A percentile compares a stretch with the other conserved stretches of the same genome.
Conservation (phyloP, 1,140 invertebrate genomes). For the Rhyacophila brunnea region DNA sequence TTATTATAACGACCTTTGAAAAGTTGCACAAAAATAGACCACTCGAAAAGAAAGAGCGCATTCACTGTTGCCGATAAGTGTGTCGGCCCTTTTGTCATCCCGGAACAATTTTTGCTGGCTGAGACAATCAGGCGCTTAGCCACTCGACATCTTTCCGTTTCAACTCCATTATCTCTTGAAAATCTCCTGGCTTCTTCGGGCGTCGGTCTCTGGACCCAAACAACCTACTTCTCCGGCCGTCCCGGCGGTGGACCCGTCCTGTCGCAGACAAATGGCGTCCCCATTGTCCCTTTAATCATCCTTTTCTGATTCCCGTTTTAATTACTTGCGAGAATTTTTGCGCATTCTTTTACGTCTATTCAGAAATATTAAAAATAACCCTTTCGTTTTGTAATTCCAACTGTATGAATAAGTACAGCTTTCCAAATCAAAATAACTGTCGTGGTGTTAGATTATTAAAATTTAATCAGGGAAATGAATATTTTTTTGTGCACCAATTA, state of each 20-base stretch:
- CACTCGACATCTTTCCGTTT: conserved; percentile 12
- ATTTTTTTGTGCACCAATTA: too few species aligned
- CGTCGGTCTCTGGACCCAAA: neutral
- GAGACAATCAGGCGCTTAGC: conserved; percentile 6
- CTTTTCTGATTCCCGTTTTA: conserved; percentile 19
- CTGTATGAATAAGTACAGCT: too few species aligned
- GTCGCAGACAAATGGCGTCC: conserved; percentile 13
- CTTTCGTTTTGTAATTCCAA: too few species aligned
- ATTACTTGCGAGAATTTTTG: conserved; percentile 19
- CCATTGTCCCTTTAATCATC: conserved; percentile 19
- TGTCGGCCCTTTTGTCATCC: conserved; percentile 3
- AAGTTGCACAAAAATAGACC: too few species aligned
- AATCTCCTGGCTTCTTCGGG: neutral
- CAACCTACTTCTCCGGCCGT: neutral
- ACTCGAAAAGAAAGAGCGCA: neutral
- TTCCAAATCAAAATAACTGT: too few species aligned
- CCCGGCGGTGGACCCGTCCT: neutral
- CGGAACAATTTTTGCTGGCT: conserved; percentile 1
- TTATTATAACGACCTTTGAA: too few species aligned
- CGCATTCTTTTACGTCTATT: neutral
- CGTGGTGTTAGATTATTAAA: too few species aligned
- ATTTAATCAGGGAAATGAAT: too few species aligned
- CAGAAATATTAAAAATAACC: too few species aligned
- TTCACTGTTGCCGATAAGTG: neutral
- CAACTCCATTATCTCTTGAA: conserved; percentile 17